Evolutionary conservation across 2,113 vertebrate genomes (phyloP), one percentile per base, ranked within the genome.

Genomic region (Mirounga angustirostris): DNA sequence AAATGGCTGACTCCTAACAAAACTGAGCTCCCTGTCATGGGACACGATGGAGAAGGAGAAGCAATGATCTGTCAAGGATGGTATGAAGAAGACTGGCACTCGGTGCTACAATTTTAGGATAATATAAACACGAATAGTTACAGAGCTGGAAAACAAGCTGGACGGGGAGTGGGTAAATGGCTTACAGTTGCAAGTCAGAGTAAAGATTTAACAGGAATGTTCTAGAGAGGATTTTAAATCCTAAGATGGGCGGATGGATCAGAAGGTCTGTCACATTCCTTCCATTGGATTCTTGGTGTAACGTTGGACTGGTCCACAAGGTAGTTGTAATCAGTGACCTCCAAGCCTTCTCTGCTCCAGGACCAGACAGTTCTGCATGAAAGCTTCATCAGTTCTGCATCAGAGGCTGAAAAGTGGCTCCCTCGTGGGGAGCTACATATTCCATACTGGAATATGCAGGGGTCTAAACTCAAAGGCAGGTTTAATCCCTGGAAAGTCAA

Each of bases 401-500:
- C 10, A 2, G 28, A 50, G 33, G 36, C 13, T n/a, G 30, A 11
- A 40, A 96, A 15, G 14, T 43, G 78, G 83, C 40, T 65, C 40
- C 69, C 40, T 36, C 19, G 0, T 16, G 46, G 43, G 74, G 43
- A 93, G 54, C 2, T 13, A 46, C 69, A 46, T 46, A 46, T 46
- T 46, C 46, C 46, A 46, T 46, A 94, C 40, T 86, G 73, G 59
- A 89, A 96, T 74, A 94, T 92, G 71, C 67, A 85, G 33, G 16
- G 33, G 33, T 79, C 90, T 85, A 65, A 97, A 90, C 59, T 81
- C 87, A 94, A 94, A 89, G 74, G 78, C 61, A 58, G 50, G 52
- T 78, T 94, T 98, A 95, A 97, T 88, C 88, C 56, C 71, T 85
- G 24, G 71, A 95, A 88, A 92, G 63, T 81, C 94, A 82, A 6